Evolutionary conservation across 1,140 invertebrate genomes (phyloP), one percentile per base, ranked within the genome.

Genomic region (Aleiodes sp.): DNA sequence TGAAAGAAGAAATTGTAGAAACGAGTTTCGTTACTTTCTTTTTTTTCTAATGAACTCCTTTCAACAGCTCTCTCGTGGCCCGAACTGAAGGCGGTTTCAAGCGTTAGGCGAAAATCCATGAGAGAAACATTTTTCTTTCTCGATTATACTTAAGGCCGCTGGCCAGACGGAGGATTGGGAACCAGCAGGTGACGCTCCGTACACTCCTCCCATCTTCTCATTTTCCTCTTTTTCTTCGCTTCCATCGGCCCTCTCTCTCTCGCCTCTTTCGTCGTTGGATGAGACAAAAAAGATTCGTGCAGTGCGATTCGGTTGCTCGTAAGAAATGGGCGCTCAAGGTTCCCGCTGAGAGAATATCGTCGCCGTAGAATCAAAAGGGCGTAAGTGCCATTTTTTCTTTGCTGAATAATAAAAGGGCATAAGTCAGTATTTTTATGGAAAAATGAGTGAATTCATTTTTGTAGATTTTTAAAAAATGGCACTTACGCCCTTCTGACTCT

Each of bases 111-210:
- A 81, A 76, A 80, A 81, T 81, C 74, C 79, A 72, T 59, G 37
- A 74, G 74, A 59, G 56, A 57, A 70, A 33, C 9, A 65, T 37
- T 57, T 73, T 73, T 73, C 65, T 73, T 63, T 19, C 59, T 59
- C 31, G 31, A n/a, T 66, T 70, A 37, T 39, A 65, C 43, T 63
- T 10, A 24, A 69, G 67, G 19, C 39, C n/a, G 12, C 39, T 43
- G 21, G 46, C 39, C 16, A 65, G 46, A 76, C 78, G 75, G 76
- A 79, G 77, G 78, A 82, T 82, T 76, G 78, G 75, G 79, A 82
- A 82, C 77, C 71, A 79, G 78, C 81, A 80, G 80, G 82, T 83
- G 82, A 83, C 79, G 81, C 80, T 82, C n/a, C 75, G 71, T 77
- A 82, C 76, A 65, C 67, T 74, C 70, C 66, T 63, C 65, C 33